These are phyloP conservation scores for Lapara coniferarum DNA, from an alignment of 2,888 invertebrate genomes.

Conservation along the genomic window DNA sequence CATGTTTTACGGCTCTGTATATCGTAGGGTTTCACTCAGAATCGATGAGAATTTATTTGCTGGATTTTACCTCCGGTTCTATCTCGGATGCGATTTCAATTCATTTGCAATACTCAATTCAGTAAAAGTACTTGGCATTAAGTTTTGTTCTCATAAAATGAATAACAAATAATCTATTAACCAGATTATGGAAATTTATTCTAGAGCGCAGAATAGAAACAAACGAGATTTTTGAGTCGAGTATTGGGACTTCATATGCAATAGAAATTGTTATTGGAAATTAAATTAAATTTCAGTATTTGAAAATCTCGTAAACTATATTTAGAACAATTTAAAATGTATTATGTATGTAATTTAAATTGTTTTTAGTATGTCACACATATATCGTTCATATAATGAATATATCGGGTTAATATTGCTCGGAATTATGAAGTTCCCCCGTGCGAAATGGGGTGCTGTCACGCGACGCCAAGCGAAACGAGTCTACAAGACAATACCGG, in stretches of 20 bases:
- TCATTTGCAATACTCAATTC: neutral
- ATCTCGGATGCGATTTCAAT: constrained; percentile 2
- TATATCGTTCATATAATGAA: constrained; percentile 41
- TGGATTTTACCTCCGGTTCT: neutral
- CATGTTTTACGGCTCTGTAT: constrained; percentile 52
- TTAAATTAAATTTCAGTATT: no score
- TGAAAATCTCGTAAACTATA: no score
- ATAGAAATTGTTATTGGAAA: no score
- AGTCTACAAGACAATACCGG: constrained; percentile 64
- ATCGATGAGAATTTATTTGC: constrained; percentile 43
- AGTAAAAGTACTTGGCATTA: neutral
- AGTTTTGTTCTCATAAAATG: neutral
- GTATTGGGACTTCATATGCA: no score
- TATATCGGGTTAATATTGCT: constrained; percentile 43
- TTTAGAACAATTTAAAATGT: no score
- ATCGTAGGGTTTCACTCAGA: constrained; percentile 58
- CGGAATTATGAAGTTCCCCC: constrained; percentile 66
- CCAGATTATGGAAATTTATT: neutral
- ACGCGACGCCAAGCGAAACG: constrained; percentile 68
- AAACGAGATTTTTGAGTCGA: no score
- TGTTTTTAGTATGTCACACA: no score
- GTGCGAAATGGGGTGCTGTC: constrained; percentile 62
- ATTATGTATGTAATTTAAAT: no score
- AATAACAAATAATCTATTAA: neutral
- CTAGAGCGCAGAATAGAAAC: neutral